phyloP scores from a whole-genome alignment of 2,888 invertebrate genomes.

The Selenia dentaria region DNA sequence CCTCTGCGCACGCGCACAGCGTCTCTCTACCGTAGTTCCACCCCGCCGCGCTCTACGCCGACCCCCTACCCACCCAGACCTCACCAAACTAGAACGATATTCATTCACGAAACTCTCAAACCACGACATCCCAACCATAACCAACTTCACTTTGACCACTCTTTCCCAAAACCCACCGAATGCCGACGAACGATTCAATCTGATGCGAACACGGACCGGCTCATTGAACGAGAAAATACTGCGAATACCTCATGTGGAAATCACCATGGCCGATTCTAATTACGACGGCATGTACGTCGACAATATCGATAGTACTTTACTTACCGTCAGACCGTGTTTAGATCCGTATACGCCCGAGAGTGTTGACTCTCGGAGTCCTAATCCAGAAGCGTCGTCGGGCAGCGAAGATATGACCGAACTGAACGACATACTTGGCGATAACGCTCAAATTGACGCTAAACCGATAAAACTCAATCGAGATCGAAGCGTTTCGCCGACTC shows the following conservation, averaged over 20 bases:
- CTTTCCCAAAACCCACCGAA: constrained; percentile 23
- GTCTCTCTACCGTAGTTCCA: constrained; percentile 39
- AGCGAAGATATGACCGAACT: constrained; percentile 61
- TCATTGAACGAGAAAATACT: constrained; percentile 65
- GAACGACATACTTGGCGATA: constrained; percentile 50
- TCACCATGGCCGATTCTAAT: constrained; percentile 77
- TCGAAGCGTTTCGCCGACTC: constrained; percentile 85
- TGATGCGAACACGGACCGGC: constrained; percentile 57
- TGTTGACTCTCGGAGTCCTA: constrained; percentile 90
- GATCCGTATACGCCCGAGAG: constrained; percentile 95
- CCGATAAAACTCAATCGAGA: constrained; percentile 54
- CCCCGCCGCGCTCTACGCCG: constrained; percentile 37
- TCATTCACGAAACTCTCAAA: too few relatives aligned
- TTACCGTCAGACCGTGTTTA: constrained; percentile 68
- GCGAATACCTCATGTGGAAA: constrained; percentile 74
- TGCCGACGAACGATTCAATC: constrained; percentile 25
- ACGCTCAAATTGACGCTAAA: constrained; percentile 45
- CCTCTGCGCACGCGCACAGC: constrained; percentile 54
- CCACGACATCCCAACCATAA: too few relatives aligned
- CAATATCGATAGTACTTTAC: constrained; percentile 78
- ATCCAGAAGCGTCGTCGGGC: constrained; percentile 66
- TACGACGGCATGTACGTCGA: constrained; percentile 78
- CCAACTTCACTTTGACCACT: too few relatives aligned
- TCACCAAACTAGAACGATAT: constrained; percentile 21
- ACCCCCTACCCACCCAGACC: constrained; percentile 60